These are phyloP conservation scores for Epirrhoe tristata DNA, from an alignment of 2,888 invertebrate species.

Conservation along the genomic window DNA sequence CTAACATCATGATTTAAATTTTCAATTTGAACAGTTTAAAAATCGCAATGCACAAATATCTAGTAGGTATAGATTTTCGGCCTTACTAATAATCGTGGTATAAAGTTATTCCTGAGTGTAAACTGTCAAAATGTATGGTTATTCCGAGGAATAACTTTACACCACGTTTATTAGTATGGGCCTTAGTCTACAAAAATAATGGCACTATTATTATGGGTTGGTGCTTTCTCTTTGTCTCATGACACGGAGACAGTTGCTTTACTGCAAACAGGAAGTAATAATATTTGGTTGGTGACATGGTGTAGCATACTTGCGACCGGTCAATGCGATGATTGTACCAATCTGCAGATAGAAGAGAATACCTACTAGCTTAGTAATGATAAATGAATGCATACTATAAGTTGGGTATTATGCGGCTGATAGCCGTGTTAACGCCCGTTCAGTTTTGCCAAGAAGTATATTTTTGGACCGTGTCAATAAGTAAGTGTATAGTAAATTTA, in stretches of 20 bases:
- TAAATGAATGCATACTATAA: constrained; percentile 44
- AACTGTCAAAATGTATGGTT: too few species aligned
- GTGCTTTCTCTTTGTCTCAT: neutral
- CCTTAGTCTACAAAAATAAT: neutral
- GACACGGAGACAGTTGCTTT: constrained; percentile 28
- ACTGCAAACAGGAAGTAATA: constrained; percentile 34
- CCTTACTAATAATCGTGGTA: too few species aligned
- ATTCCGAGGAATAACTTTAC: too few species aligned
- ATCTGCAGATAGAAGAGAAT: constrained; percentile 15
- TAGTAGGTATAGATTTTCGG: too few species aligned
- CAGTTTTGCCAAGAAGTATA: constrained; percentile 83
- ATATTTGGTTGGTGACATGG: constrained; percentile 22
- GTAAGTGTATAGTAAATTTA: constrained; percentile 84
- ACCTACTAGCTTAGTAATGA: constrained; percentile 49
- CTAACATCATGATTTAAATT: neutral
- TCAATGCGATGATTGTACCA: constrained; percentile 25
- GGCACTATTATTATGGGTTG: neutral
- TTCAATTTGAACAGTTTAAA: neutral
- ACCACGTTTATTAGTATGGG: too few species aligned
- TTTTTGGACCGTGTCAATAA: constrained; percentile 85
- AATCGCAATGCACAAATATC: neutral
- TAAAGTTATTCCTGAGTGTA: too few species aligned
- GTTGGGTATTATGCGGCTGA: constrained; percentile 79
- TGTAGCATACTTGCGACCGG: constrained; percentile 21
- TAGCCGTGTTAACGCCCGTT: constrained; percentile 84